A percentile compares a stretch with the other conserved stretches of the same genome.
Evolutionary conservation across 1,140 invertebrate genomes (phyloP).

Genomic region (Lanistes nyassanus): DNA sequence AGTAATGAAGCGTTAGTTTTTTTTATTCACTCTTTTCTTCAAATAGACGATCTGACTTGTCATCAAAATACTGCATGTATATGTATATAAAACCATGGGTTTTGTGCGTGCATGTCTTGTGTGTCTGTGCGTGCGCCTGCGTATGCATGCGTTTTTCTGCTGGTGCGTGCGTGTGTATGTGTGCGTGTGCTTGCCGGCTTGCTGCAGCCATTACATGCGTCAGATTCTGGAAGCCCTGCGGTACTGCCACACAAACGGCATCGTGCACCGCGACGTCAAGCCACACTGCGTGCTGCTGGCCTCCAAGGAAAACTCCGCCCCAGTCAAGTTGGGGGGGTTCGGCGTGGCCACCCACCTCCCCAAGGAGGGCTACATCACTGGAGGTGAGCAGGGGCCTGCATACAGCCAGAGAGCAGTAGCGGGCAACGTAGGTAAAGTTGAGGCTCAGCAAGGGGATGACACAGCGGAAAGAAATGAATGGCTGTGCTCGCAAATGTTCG

Average conservation of each 20-base stretch:
- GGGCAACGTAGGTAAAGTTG: too few relatives aligned
- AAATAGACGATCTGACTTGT: background rate
- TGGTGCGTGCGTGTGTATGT: background rate
- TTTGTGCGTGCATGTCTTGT: background rate
- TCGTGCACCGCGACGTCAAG: slow-evolving; percentile 95
- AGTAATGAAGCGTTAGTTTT: too few relatives aligned
- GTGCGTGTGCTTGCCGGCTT: background rate
- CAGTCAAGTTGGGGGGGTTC: slow-evolving; percentile 97
- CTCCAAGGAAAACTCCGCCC: slow-evolving; percentile 96
- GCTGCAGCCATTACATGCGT: slow-evolving; percentile 92
- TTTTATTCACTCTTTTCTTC: background rate
- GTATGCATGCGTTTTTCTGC: background rate
- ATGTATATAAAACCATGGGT: background rate
- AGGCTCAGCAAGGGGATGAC: background rate
- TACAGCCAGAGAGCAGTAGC: background rate
- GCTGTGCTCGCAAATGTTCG: too few relatives aligned
- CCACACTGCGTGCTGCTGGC: slow-evolving; percentile 94
- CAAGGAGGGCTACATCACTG: slow-evolving; percentile 52
- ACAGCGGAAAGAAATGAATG: too few relatives aligned
- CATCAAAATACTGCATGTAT: background rate
- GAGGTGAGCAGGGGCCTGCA: slow-evolving; percentile 45
- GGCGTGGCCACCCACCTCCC: slow-evolving; percentile 88
- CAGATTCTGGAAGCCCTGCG: slow-evolving; percentile 93
- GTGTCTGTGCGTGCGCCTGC: background rate
- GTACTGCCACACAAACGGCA: slow-evolving; percentile 97